Evolutionary conservation across 2,113 vertebrate genomes (phyloP), one percentile per base, ranked within the genome.

Genomic region (Apodemus sylvaticus): DNA sequence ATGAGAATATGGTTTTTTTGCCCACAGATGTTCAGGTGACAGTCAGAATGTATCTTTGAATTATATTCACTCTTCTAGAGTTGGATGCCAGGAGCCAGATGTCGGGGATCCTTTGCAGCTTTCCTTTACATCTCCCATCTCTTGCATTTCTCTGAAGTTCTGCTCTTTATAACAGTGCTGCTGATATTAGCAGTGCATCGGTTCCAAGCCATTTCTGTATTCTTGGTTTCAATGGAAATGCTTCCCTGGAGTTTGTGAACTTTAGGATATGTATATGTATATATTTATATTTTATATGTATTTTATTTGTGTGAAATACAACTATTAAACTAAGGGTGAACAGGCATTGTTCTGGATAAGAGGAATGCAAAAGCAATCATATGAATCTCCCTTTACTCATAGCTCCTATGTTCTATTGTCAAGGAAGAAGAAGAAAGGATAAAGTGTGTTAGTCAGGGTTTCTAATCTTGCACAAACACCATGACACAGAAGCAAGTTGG

Each of bases 1-100:
- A 16, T 71, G 91, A 89, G 94, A 76, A 73, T 79, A 58, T 74
- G 48, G n/a, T n/a, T n/a, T 74, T 88, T 89, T 53, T 74, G 68
- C 24, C 53, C 51, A 11, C 58, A 88, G 39, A 55, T 3, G 3
- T 31, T 53, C 17, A 82, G 7, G 74, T 86, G 68, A 68, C 71
- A 0, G 45, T 79, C 8, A 68, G 9, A 78, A 51, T 76, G 77
- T 11, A 78, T 5, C 55, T 78, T 82, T 60, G 76, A 92, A n/a
- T 60, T 83, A 83, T 60, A 39, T 51, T 60, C 78, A 82, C 11
- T 39, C 78, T 82, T 7, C 24, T 83, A 42, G 7, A 62, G 55
- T 29, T 83, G 22, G 42, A 39, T 42, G 24, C 34, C n/a, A 82
- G 55, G 24, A 60, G 81, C 36, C n/a, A 42, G 58, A 9, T 17